Percentiles rank a stretch among this genome's conserved stretches.
phyloP scores from a whole-genome alignment of 2,888 invertebrate genomes.

The Allophyes oxyacanthae region DNA sequence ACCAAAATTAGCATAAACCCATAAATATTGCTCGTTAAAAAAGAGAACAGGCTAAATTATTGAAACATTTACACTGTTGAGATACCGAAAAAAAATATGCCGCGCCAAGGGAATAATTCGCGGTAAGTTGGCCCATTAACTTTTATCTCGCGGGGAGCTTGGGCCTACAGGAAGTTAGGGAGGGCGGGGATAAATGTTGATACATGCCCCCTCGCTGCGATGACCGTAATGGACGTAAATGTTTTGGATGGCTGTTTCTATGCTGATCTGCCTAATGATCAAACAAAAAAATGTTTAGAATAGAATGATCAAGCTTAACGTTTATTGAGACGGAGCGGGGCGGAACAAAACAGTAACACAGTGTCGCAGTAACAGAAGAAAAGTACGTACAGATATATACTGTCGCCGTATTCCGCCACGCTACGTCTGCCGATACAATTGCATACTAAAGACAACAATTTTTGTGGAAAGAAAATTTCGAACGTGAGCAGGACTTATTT shows the following conservation, averaged over 20 bases:
- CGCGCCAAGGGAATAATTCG: conserved; percentile 75
- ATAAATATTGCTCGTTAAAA: conserved; percentile 59
- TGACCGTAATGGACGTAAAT: conserved; percentile 55
- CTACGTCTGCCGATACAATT: too few species aligned
- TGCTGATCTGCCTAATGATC: conserved; percentile 12
- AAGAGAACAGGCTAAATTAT: conserved; percentile 64
- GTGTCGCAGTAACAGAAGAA: too few species aligned
- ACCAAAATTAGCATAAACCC: conserved; percentile 61
- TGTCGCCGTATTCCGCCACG: too few species aligned
- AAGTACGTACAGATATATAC: too few species aligned
- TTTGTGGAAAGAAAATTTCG: too few species aligned
- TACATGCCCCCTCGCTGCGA: conserved; percentile 49
- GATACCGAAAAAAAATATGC: conserved; percentile 66
- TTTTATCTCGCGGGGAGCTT: conserved; percentile 76
- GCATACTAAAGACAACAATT: too few species aligned
- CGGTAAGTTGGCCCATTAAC: conserved; percentile 84
- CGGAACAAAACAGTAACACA: too few species aligned
- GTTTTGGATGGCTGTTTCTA: conserved; percentile 34
- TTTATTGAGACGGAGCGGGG: too few species aligned
- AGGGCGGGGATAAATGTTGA: conserved; percentile 55
- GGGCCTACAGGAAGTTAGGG: conserved; percentile 52
- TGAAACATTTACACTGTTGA: conserved; percentile 65
- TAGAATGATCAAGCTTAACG: neutral
- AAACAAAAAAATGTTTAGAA: conserved; percentile 1
- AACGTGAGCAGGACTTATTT: too few species aligned